Conservation (phyloP, 2,113 vertebrate genomes). For the Macquaria ambigua region DNA sequence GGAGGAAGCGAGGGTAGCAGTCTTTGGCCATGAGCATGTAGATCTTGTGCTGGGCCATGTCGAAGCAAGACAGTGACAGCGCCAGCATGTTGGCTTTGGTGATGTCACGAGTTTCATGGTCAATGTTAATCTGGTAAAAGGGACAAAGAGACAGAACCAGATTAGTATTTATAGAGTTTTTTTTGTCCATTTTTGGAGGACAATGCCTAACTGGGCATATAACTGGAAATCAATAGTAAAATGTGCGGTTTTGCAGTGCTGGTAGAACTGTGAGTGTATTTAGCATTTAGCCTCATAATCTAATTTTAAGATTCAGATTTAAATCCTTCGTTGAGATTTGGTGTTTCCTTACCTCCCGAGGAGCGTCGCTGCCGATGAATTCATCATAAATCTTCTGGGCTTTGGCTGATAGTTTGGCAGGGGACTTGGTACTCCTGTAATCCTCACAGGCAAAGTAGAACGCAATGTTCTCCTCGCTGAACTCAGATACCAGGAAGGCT, state of each 20-base stretch:
- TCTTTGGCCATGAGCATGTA: slow-evolving; percentile 97
- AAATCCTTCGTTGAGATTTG: background rate
- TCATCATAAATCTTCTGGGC: slow-evolving; percentile 94
- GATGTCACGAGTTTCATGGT: slow-evolving; percentile 92
- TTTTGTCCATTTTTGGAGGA: background rate
- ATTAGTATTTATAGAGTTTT: slow-evolving; percentile 15
- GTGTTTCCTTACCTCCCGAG: slow-evolving; percentile 89
- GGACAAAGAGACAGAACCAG: slow-evolving; percentile 18
- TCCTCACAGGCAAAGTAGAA: slow-evolving; percentile 98
- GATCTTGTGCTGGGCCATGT: slow-evolving; percentile 89
- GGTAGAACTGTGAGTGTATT: background rate
- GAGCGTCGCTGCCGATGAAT: slow-evolving; percentile 91
- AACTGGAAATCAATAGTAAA: background rate
- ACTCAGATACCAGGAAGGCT: slow-evolving; percentile 93
- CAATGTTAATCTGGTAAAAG: slow-evolving; percentile 90
- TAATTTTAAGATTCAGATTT: background rate
- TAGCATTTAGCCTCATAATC: background rate
- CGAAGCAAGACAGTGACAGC: slow-evolving; percentile 87
- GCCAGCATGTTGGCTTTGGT: slow-evolving; percentile 88
- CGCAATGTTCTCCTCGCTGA: slow-evolving; percentile 97
- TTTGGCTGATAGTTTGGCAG: slow-evolving; percentile 87
- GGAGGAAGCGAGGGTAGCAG: slow-evolving; percentile 94
- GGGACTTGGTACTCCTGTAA: slow-evolving; percentile 88
- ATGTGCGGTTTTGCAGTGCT: background rate
- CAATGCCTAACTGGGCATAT: background rate